These are phyloP conservation scores for Malurus cyaneus DNA, from an alignment of 2,113 vertebrate species.

Conservation along the genomic window DNA sequence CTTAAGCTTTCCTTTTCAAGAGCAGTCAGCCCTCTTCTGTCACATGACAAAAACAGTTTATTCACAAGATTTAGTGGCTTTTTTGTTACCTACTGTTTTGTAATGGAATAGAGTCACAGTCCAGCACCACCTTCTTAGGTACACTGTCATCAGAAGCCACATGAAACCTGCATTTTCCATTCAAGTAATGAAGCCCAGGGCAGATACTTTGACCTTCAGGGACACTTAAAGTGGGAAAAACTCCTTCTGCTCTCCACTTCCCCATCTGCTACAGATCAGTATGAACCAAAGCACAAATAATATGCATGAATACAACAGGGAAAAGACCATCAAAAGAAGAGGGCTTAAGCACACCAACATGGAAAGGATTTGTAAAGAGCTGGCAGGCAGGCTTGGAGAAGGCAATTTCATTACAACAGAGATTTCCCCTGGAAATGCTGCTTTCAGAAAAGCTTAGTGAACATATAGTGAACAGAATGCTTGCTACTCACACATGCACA, in stretches of 20 bases:
- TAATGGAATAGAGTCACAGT: background rate
- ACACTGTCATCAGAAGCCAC: background rate
- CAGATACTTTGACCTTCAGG: constrained; percentile 36
- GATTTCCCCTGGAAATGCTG: constrained; percentile 28
- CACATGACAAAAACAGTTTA: background rate
- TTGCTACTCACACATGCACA: background rate
- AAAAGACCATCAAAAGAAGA: constrained; percentile 58
- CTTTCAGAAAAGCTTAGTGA: constrained; percentile 31
- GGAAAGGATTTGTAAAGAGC: constrained; percentile 59
- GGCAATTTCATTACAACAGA: constrained; percentile 27
- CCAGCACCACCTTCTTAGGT: background rate
- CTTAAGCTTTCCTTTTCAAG: constrained; percentile 5
- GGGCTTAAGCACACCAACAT: constrained; percentile 42
- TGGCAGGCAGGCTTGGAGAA: constrained; percentile 36
- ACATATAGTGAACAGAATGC: background rate
- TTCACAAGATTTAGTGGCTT: background rate
- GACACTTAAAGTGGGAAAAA: background rate
- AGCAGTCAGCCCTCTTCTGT: background rate
- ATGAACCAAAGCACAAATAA: constrained; percentile 43
- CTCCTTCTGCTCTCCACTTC: constrained; percentile 13
- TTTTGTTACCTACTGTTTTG: background rate
- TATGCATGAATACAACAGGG: constrained; percentile 45
- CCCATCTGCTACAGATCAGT: constrained; percentile 55
- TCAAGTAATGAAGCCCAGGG: background rate
- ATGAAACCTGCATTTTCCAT: background rate